Base-by-base conservation (phyloP, 2,797 vertebrate species). In the Picus viridis region DNA sequence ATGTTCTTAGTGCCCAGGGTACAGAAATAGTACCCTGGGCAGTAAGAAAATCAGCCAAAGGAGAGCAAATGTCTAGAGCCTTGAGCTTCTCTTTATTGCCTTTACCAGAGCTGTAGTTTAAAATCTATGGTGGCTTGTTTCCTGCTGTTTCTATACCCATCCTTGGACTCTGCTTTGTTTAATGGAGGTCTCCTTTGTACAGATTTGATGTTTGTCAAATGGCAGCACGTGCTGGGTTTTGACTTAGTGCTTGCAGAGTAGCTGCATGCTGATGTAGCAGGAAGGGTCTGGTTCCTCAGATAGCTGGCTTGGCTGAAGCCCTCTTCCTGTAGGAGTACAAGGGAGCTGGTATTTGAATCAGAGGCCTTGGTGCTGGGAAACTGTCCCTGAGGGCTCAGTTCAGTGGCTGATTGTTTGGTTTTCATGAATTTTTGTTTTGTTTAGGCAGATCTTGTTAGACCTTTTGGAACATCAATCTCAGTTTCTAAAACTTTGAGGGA, bases 211-310 rank as follows among this genome's bases (percentile, higher is more conserved):
- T 85, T 92, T 88, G 86, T 68, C 12, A 68, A 76, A 58, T 58
- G 67, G 77, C 83, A 93, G 73, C 0, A 27, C 8, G 4, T 0
- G 0, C 72, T 85, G 69, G 85, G 86, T 75, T 88, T 57, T 86
- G 86, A 70, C 85, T 75, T 16, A 3, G 23, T 2, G 23, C 61
- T 51, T 51, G 41, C 39, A 59, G 83, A 56, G 72, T 47, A 41
- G 67, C 67, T 59, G 32, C 3, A 0, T 2, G 6, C 47, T 89
- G 64, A 49, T 86, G 72, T 32, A 84, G 94, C 93, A 96, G 95
- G 96, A 97, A 97, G 94, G 80, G 84, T 94, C 95, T 97, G 96
- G 94, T 97, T 97, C 92, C 94, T 95, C 87, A 74, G 97, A 95
- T 96, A 96, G 88, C 36, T 77, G 30, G 15, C 80, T 91, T 92